Percentiles rank a stretch among this genome's conserved stretches.
Evolutionary conservation across 2,888 invertebrate genomes (phyloP).

Genomic region (Trissolcus japonicus): DNA sequence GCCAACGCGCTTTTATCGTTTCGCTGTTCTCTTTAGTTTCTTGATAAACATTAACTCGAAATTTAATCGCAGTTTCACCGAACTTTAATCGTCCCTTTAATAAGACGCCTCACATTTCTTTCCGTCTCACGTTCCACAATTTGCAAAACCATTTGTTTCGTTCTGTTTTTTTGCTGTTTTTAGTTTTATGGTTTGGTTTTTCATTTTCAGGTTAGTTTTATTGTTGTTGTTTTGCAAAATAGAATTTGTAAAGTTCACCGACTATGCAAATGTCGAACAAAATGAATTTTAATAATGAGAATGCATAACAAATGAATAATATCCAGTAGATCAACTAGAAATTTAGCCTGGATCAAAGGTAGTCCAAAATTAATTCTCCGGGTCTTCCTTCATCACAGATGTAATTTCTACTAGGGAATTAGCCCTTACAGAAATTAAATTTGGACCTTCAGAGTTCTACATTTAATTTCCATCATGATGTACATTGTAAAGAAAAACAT

Average conservation of each 20-base stretch:
- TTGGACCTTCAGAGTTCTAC: conserved; percentile 15
- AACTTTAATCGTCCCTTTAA: conserved; percentile 26
- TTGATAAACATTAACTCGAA: conserved; percentile 47
- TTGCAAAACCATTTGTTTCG: neutral
- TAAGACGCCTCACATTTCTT: conserved; percentile 3
- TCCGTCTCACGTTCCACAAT: neutral
- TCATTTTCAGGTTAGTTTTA: neutral
- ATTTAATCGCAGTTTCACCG: conserved; percentile 37
- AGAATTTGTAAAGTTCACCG: neutral
- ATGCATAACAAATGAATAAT: neutral
- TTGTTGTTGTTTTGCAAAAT: neutral
- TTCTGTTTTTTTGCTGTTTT: neutral
- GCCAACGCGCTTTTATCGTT: conserved; percentile 31
- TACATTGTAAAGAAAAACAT: conserved; percentile 19
- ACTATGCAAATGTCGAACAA: neutral
- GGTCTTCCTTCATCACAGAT: conserved; percentile 46
- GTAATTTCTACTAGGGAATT: conserved; percentile 48
- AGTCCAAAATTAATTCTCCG: conserved; percentile 45
- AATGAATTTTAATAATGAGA: conserved; percentile 1
- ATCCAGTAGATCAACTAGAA: conserved; percentile 8
- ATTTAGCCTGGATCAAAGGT: conserved; percentile 52
- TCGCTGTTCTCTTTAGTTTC: conserved; percentile 45
- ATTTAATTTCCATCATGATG: conserved; percentile 30
- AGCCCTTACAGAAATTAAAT: conserved; percentile 47
- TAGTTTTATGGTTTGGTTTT: neutral